These are phyloP conservation scores for Stegana nigrithorax DNA, from an alignment of 2,888 invertebrate genomes.

Conservation along the genomic window DNA sequence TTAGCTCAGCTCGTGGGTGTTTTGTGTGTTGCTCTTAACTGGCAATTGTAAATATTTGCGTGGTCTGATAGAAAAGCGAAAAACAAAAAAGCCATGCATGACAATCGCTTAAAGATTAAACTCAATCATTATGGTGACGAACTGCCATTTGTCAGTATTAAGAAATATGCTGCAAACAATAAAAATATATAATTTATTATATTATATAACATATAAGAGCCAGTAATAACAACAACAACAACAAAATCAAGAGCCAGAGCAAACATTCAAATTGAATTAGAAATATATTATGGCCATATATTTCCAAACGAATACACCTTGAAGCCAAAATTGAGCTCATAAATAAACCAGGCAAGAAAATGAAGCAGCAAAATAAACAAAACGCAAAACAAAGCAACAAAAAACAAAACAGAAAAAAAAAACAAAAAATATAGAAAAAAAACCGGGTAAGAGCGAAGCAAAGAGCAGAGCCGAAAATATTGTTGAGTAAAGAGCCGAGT, in stretches of 20 bases:
- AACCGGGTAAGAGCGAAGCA: constrained; percentile 19
- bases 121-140: too few relatives aligned
- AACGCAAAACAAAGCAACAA: constrained; percentile 30
- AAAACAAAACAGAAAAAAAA: constrained; percentile 3
- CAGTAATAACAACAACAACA: background rate
- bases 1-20: too few relatives aligned
- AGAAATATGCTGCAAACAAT: too few relatives aligned
- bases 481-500: too few relatives aligned
- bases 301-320: constrained; percentile 37
- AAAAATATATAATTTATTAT: too few relatives aligned
- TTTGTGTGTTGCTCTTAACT: too few relatives aligned
- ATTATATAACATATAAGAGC: background rate
- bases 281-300: background rate
- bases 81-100: too few relatives aligned
- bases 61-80: too few relatives aligned
- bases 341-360: constrained; percentile 50
- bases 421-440: constrained; percentile 2
- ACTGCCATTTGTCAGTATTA: too few relatives aligned
- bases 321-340: constrained; percentile 47
- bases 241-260: background rate
- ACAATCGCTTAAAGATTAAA: too few relatives aligned
- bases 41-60: too few relatives aligned
- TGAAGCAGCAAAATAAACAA: constrained; percentile 38
- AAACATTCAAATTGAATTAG: background rate
- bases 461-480: background rate